Conservation (phyloP, 2,888 invertebrate genomes). For the Ceraclea dissimilis region DNA sequence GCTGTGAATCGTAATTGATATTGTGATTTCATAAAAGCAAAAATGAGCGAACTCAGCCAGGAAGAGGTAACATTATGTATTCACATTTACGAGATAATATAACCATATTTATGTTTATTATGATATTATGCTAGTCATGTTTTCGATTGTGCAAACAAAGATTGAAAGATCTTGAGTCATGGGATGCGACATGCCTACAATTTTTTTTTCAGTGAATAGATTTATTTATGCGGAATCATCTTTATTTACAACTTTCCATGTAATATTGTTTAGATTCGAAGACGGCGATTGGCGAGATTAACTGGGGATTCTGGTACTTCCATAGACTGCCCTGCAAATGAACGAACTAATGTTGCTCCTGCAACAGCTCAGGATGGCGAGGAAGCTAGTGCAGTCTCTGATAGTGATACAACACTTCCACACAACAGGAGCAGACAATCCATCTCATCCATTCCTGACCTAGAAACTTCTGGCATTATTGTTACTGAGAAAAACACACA, state of each 20-base stretch:
- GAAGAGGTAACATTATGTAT: conserved; percentile 66
- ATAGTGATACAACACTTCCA: background rate
- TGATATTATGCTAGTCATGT: conserved; percentile 28
- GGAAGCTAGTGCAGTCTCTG: conserved; percentile 32
- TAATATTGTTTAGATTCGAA: conserved; percentile 53
- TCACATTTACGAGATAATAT: conserved; percentile 8
- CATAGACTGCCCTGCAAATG: conserved; percentile 38
- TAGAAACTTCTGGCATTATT: conserved; percentile 43
- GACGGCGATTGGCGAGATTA: conserved; percentile 66
- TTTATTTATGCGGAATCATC: too few species aligned
- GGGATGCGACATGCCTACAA: too few species aligned
- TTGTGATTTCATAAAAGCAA: background rate
- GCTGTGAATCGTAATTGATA: background rate
- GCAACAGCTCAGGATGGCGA: conserved; percentile 29
- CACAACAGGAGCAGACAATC: conserved; percentile 2
- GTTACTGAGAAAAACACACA: conserved; percentile 38
- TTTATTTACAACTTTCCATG: too few species aligned
- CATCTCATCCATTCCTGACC: conserved; percentile 35
- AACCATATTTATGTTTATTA: conserved; percentile 28
- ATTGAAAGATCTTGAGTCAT: too few species aligned
- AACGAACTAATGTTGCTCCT: conserved; percentile 34
- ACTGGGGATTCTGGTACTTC: conserved; percentile 50
- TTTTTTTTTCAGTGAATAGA: too few species aligned
- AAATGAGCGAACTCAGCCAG: conserved; percentile 79
- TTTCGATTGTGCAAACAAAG: conserved; percentile 16